These are phyloP conservation scores for Zootermopsis nevadensis DNA, from an alignment of 2,888 invertebrate species.

Conservation along the genomic window DNA sequence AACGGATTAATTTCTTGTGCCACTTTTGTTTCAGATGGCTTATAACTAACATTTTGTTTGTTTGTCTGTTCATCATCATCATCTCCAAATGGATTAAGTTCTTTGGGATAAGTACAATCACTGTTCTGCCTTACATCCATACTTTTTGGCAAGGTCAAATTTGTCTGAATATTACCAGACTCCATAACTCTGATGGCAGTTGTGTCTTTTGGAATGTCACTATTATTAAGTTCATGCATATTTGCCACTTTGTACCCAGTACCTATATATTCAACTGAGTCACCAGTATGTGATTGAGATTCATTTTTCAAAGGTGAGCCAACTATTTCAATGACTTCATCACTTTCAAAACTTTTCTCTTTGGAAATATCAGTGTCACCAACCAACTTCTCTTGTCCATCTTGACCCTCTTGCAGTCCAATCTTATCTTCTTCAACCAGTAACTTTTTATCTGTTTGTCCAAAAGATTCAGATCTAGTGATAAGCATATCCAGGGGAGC, in stretches of 20 bases:
- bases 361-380: neutral
- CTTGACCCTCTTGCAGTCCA: neutral
- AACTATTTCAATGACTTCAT: neutral
- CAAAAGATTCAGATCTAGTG: neutral
- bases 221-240: neutral
- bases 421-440: neutral
- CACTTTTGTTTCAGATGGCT: neutral
- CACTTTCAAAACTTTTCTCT: neutral
- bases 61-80: constrained; percentile 67
- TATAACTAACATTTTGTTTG: constrained; percentile 56
- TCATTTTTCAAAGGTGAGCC: neutral
- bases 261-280: neutral
- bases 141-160: too few species aligned
- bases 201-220: constrained; percentile 15
- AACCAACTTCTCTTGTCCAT: neutral
- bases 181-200: constrained; percentile 7
- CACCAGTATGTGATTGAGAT: constrained; percentile 9
- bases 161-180: neutral
- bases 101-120: constrained; percentile 74
- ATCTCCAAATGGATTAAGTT: constrained; percentile 86
- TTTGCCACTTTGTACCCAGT: neutral
- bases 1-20: constrained; percentile 68
- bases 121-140: too few species aligned
- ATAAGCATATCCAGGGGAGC: neutral
- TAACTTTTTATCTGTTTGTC: neutral